Conservation (phyloP, 2,888 invertebrate species). For the Drosophila koepferae region DNA sequence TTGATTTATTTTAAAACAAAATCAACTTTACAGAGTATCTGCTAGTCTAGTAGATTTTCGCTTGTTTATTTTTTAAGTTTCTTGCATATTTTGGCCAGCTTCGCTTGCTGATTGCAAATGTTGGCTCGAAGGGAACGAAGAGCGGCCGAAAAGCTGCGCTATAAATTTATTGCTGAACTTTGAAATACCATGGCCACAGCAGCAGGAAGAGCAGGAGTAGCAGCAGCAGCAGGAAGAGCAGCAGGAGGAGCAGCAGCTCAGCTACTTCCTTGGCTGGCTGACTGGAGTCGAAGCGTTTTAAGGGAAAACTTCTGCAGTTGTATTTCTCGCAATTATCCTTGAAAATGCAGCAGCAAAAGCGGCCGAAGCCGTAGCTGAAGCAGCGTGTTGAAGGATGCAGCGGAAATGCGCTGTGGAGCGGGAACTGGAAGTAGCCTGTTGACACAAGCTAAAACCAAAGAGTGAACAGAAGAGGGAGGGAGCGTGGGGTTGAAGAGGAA, state of each 20-base stretch:
- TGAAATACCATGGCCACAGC: conserved; percentile 71
- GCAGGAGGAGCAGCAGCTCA: conserved; percentile 14
- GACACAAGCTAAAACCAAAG: conserved; percentile 15
- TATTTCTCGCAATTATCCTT: conserved; percentile 74
- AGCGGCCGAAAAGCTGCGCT: conserved; percentile 51
- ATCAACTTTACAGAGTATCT: not conserved
- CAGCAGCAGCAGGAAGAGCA: too few species aligned
- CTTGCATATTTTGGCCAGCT: conserved; percentile 56
- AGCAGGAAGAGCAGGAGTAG: not conserved
- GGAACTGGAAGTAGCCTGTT: conserved; percentile 13
- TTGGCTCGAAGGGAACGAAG: conserved; percentile 20
- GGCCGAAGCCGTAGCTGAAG: conserved; percentile 25
- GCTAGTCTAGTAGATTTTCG: rapidly evolving
- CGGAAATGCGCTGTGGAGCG: conserved; percentile 45
- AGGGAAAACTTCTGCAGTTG: conserved; percentile 56
- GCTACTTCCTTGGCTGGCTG: conserved; percentile 26
- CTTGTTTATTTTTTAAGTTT: conserved; percentile 31
- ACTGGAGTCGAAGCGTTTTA: conserved; percentile 44
- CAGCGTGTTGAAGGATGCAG: conserved; percentile 57
- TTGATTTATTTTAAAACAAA: too few species aligned
- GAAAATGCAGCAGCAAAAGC: conserved; percentile 54
- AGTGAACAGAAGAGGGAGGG: not conserved
- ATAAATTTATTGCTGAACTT: conserved; percentile 77
- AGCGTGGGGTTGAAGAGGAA: not conserved
- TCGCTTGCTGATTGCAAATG: conserved; percentile 13